Evolutionary conservation across 1,140 invertebrate genomes (phyloP), one percentile per base, ranked within the genome.

Genomic region (Epicauta chinensis): DNA sequence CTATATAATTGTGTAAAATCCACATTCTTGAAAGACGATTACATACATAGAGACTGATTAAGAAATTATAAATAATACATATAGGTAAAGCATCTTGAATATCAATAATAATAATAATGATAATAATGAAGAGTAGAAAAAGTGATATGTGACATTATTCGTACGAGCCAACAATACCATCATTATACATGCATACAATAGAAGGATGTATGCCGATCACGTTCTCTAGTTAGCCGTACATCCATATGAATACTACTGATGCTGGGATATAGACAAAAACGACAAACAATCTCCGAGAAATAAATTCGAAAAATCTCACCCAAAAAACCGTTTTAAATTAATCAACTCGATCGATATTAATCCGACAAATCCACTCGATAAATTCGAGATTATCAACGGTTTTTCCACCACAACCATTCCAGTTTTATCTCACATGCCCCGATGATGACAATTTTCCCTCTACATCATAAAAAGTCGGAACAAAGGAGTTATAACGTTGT

Each of bases 201-300:
- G 49, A 47, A 47, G 54, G 55, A 60, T 57, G 51, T 53, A 62
- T 62, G 55, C 60, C 36, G 55, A 50, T 62, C 60, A 62, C 60
- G 60, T 62, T 58, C 53, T 51, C 58, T 62, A 62, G 60, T 62
- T 62, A 62, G 55, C 56, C 51, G 58, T 56, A 55, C 60, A 62
- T 62, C 60, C 58, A 60, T 62, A 62, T 62, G 60, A 59, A 60
- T 62, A 58, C 51, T 48, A 50, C 47, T 48, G 51, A 60, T 60
- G 51, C 23, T 23, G 23, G 23, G 54, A 51, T 58, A 58, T 58
- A 60, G 60, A 62, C 60, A 62, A 62, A 41, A 59, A 23, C 23
- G 23, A 7, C 4, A 7, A 23, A 23, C 4, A 23, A 23, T 5
- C 23, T 3, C 23, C 23, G 7, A 23, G 23, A 23, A n/a, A n/a